Evolutionary conservation across 2,888 invertebrate species (phyloP), one percentile per base, ranked within the genome.

Genomic region (Acrobasis consociella): DNA sequence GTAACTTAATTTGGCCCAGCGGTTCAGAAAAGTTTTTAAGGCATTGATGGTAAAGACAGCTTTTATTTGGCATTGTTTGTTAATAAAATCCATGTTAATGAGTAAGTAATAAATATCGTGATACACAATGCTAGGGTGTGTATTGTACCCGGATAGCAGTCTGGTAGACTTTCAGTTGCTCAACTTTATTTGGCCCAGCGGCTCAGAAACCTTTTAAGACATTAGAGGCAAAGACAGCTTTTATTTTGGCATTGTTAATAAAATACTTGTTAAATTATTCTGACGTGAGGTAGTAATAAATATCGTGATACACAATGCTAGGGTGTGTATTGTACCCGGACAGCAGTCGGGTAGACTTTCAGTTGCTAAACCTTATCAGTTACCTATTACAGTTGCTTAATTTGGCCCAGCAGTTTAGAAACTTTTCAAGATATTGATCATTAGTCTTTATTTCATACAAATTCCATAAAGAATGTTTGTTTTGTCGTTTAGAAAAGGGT

Each of bases 321-420:
- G 71, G 74, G 75, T 68, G 73, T 72, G 72, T 64, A 73, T 73
- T 77, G 80, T 65, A 63, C 60, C 67, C 7, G 72, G 66, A 81
- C 76, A 84, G 82, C 80, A 80, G 85, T 85, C 83, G 71, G 72
- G 31, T 72, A 80, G 80, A 75, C 74, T 79, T 81, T 80, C 73
- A 62, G 75, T 84, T 85, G 79, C 83, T 69, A 80, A 84, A 85
- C 74, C 66, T 69, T 80, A 80, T n/a, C n/a, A n/a, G n/a, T n/a
- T n/a, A n/a, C n/a, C n/a, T n/a, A n/a, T n/a, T n/a, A n/a, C n/a
- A n/a, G n/a, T n/a, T n/a, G n/a, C n/a, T n/a, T n/a, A n/a, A n/a
- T 77, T 73, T 72, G 67, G 64, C 65, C 75, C 71, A 69, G 64
- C 53, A 31, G 9, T 15, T 17, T 16, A 13, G 13, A 46, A 55